Conservation (phyloP, 2,113 vertebrate species). For the Lasiurus borealis region DNA sequence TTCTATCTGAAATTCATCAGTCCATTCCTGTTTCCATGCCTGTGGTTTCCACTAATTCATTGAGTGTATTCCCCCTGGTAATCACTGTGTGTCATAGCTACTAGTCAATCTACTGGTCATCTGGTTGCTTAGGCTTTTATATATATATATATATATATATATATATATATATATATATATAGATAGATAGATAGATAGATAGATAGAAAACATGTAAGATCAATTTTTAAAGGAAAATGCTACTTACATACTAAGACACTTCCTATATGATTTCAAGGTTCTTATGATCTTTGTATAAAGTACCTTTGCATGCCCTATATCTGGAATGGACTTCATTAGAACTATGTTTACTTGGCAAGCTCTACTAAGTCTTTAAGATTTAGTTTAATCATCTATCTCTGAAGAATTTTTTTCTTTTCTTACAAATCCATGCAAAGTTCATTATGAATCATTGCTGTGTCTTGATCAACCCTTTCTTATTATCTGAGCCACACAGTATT, state of each 20-base stretch:
- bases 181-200: too few relatives aligned
- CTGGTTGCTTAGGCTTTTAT: too few relatives aligned
- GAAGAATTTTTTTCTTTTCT: neutral
- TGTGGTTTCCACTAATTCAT: too few relatives aligned
- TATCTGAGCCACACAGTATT: neutral
- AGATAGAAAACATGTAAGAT: neutral
- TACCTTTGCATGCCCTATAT: neutral
- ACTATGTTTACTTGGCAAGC: neutral
- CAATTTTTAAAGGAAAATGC: constrained; percentile 45
- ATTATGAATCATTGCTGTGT: neutral
- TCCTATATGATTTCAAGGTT: neutral
- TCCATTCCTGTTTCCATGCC: too few relatives aligned
- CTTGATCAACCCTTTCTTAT: constrained; percentile 1
- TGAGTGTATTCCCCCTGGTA: too few relatives aligned
- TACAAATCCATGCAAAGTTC: neutral
- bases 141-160: too few relatives aligned
- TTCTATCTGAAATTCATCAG: too few relatives aligned
- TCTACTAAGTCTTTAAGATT: constrained; percentile 21
- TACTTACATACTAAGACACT: neutral
- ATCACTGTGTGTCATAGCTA: too few relatives aligned
- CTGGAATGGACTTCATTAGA: neutral
- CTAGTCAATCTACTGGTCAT: too few relatives aligned
- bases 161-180: too few relatives aligned
- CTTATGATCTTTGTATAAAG: neutral
- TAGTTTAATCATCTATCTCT: neutral